Evolutionary conservation across 2,888 invertebrate genomes (phyloP).

Genomic region (Tetramorium bicarinatum): DNA sequence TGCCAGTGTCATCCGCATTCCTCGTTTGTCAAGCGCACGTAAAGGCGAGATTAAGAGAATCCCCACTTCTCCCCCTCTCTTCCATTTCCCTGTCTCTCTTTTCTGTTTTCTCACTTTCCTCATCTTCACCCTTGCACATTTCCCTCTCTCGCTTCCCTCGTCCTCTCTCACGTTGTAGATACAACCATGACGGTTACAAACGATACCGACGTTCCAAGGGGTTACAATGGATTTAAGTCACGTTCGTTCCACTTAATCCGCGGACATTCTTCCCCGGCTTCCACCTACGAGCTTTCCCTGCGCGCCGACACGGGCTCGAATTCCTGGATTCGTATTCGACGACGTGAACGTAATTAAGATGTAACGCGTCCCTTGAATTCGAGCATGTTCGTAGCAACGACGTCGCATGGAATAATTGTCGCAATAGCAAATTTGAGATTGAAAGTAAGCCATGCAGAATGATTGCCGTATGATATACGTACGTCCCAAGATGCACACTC

Average conservation of each 20-base stretch:
- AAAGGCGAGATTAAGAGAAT: constrained; percentile 75
- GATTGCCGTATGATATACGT: background rate
- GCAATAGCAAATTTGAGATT: constrained; percentile 10
- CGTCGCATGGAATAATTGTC: constrained; percentile 57
- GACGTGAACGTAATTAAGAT: constrained; percentile 70
- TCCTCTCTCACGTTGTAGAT: constrained; percentile 57
- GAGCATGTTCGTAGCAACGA: constrained; percentile 42
- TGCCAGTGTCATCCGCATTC: constrained; percentile 75
- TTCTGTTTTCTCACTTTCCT: constrained; percentile 44
- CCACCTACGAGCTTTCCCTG: constrained; percentile 53
- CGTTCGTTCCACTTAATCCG: constrained; percentile 73
- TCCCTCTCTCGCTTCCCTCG: constrained; percentile 8
- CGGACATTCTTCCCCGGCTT: constrained; percentile 68
- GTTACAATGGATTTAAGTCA: constrained; percentile 78
- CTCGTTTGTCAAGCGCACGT: constrained; percentile 76
- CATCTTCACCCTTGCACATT: constrained; percentile 19
- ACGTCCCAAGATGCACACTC: too few relatives aligned
- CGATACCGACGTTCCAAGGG: constrained; percentile 72
- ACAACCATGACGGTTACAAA: constrained; percentile 73
- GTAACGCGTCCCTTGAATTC: constrained; percentile 60
- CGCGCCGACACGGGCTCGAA: constrained; percentile 47
- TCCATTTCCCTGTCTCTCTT: background rate
- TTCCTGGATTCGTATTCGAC: constrained; percentile 65
- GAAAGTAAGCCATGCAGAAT: background rate
- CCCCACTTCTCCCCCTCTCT: constrained; percentile 12